Conservation (phyloP, 2,888 invertebrate genomes). For the Girardia tigrina region DNA sequence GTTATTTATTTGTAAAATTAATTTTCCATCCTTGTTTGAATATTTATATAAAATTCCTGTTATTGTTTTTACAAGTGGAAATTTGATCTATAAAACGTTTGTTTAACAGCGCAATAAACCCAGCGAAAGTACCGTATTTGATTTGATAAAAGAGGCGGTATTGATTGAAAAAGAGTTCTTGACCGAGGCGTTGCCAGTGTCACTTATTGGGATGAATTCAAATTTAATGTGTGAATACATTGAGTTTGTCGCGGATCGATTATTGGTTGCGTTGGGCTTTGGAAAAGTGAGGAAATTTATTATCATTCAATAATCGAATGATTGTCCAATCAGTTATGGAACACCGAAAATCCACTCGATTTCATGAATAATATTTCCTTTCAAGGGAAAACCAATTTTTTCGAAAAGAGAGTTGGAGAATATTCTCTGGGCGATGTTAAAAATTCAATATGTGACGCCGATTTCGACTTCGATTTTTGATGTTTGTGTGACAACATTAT, state of each 20-base stretch:
- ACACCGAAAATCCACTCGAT: slow-evolving; percentile 84
- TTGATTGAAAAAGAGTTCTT: slow-evolving; percentile 90
- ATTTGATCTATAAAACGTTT: too few relatives aligned
- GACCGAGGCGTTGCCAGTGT: slow-evolving; percentile 80
- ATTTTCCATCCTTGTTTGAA: too few relatives aligned
- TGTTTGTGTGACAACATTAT: too few relatives aligned
- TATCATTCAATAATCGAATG: background rate
- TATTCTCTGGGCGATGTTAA: slow-evolving; percentile 85
- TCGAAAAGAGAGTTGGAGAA: slow-evolving; percentile 94
- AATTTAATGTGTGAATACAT: slow-evolving; percentile 86
- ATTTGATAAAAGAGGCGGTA: slow-evolving; percentile 81
- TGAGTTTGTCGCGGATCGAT: slow-evolving; percentile 90
- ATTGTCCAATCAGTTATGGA: slow-evolving; percentile 60
- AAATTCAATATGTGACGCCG: background rate
- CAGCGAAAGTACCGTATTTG: slow-evolving; percentile 60
- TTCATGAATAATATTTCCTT: slow-evolving; percentile 96
- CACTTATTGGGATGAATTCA: slow-evolving; percentile 94
- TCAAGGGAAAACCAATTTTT: slow-evolving; percentile 99
- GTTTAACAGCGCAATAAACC: slow-evolving; percentile 71
- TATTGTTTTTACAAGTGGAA: too few relatives aligned
- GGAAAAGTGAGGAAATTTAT: slow-evolving; percentile 58
- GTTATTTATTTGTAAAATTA: too few relatives aligned
- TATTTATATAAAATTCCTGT: too few relatives aligned
- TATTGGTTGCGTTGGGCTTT: slow-evolving; percentile 72
- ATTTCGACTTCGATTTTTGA: slow-evolving; percentile 3